A percentile compares a stretch with the other conserved stretches of the same genome.
Conservation (phyloP, 2,797 vertebrate genomes). For the Myotis myotis region DNA sequence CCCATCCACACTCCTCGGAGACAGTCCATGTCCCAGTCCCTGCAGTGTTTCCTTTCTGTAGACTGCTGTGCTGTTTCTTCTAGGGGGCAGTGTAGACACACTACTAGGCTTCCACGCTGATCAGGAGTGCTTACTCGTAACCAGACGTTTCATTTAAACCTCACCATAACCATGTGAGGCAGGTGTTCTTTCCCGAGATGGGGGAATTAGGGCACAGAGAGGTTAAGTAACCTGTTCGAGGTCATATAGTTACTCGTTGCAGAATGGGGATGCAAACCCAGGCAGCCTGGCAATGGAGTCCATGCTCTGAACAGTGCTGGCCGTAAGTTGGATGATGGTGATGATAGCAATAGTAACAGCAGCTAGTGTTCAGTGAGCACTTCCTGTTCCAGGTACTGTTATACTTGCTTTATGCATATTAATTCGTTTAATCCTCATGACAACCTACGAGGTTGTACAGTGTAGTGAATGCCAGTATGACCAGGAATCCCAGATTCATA, state of each 20-base stretch:
- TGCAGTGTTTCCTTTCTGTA: not conserved
- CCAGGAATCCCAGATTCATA: not conserved
- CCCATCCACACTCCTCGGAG: not conserved
- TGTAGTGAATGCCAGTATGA: not conserved
- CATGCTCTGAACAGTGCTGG: no score
- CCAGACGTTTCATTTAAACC: not conserved
- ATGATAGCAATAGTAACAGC: fast-evolving
- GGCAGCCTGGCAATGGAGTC: not conserved
- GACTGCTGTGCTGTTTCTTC: not conserved
- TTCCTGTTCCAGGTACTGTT: not conserved
- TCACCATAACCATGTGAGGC: not conserved
- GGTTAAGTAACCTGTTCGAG: not conserved
- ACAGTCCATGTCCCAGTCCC: not conserved
- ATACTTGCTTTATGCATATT: not conserved
- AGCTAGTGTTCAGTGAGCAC: not conserved
- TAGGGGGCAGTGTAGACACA: not conserved
- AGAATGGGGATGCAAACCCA: not conserved
- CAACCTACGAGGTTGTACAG: not conserved
- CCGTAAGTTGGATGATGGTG: not conserved
- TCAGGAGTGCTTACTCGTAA: not conserved
- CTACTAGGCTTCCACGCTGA: not conserved
- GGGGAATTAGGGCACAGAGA: not conserved
- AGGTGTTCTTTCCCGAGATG: not conserved
- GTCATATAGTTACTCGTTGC: not conserved
- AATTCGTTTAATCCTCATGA: not conserved